Percentiles rank a stretch among this genome's conserved stretches.
These are phyloP conservation scores for Polydrusus pterygomalis DNA, from an alignment of 2,888 invertebrate genomes.

Conservation along the genomic window DNA sequence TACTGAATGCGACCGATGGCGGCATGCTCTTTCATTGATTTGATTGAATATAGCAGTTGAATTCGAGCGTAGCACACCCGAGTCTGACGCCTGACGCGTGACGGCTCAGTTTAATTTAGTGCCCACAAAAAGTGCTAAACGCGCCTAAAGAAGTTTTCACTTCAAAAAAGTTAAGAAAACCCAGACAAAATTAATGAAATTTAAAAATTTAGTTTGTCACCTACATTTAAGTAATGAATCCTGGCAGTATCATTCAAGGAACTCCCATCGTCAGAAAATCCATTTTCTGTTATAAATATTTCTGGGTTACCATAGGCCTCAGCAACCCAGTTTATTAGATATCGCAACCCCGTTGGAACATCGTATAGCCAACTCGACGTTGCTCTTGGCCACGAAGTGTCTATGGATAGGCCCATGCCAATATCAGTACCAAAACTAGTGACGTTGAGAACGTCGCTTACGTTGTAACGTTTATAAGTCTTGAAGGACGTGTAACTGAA, in stretches of 20 bases:
- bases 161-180: too few relatives aligned
- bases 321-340: slow-evolving; percentile 73
- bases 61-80: too few relatives aligned
- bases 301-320: slow-evolving; percentile 72
- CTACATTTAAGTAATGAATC: slow-evolving; percentile 40
- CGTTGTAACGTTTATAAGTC: slow-evolving; percentile 58
- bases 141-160: too few relatives aligned
- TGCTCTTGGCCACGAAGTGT: slow-evolving; percentile 76
- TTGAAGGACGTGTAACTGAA: slow-evolving; percentile 43
- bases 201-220: neutral
- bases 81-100: too few relatives aligned
- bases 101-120: too few relatives aligned
- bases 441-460: slow-evolving; percentile 57
- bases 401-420: slow-evolving; percentile 75
- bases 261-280: slow-evolving; percentile 29
- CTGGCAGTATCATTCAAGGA: slow-evolving; percentile 30
- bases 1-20: too few relatives aligned
- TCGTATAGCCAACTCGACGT: slow-evolving; percentile 63
- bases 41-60: too few relatives aligned
- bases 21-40: too few relatives aligned
- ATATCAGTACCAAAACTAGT: slow-evolving; percentile 79
- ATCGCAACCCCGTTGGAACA: slow-evolving; percentile 76
- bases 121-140: too few relatives aligned
- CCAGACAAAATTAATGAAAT: too few relatives aligned
- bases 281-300: slow-evolving; percentile 74